Percentiles rank a stretch among this genome's conserved stretches.
Evolutionary conservation across 2,888 invertebrate genomes (phyloP).

Genomic region (Pharmacophagus antenor): DNA sequence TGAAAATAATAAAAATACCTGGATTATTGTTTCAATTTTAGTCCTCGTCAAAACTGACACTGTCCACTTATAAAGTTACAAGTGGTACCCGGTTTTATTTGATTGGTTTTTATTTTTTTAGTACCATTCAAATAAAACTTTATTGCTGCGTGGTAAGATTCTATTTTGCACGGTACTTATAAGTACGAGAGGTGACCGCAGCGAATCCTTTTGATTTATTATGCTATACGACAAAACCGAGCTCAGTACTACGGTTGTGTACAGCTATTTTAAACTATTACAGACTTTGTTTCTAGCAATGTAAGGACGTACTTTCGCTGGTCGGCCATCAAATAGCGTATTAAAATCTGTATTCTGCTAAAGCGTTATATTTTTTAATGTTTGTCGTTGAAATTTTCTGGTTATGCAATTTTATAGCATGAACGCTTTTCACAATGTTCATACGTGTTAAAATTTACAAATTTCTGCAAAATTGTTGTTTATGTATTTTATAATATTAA

Average conservation of each 20-base stretch:
- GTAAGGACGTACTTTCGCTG: constrained; percentile 15
- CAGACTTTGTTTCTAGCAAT: constrained; percentile 13
- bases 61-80: constrained; percentile 31
- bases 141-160: not conserved
- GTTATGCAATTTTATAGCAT: constrained; percentile 20
- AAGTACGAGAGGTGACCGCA: constrained; percentile 19
- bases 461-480: not conserved
- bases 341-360: constrained; percentile 26
- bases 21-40: constrained; percentile 29
- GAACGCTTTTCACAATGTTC: constrained; percentile 3
- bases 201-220: constrained; percentile 31
- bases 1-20: constrained; percentile 8
- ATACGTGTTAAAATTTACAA: not conserved
- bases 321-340: constrained; percentile 2
- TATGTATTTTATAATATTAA: not conserved
- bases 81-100: constrained; percentile 28
- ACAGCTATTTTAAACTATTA: constrained; percentile 21
- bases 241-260: constrained; percentile 14
- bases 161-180: not conserved
- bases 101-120: constrained; percentile 13
- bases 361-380: constrained; percentile 24
- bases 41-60: constrained; percentile 30
- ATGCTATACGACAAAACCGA: constrained; percentile 24
- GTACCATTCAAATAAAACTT: not conserved
- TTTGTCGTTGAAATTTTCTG: constrained; percentile 28